Percentiles rank a stretch among this genome's conserved stretches.
Conservation (phyloP, 2,888 invertebrate species). For the Germaria angustata region DNA sequence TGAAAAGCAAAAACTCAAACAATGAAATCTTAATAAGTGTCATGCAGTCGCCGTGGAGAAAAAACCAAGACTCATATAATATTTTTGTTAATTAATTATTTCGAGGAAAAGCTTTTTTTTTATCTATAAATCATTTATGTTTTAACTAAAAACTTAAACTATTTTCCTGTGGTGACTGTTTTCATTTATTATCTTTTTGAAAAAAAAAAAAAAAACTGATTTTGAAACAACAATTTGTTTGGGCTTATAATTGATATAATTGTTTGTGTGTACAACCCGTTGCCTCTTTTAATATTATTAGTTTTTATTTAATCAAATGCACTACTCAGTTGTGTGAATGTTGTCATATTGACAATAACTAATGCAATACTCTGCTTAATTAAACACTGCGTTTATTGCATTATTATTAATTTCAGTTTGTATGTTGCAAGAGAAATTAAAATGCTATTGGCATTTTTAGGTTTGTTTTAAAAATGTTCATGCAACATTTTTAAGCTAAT, state of each 20-base stretch:
- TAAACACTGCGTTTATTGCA: neutral
- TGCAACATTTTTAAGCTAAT: slow-evolving; percentile 37
- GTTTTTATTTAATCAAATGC: slow-evolving; percentile 1
- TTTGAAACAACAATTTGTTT: neutral
- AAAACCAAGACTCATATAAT: slow-evolving; percentile 16
- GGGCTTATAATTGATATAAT: neutral
- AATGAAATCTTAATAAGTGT: neutral
- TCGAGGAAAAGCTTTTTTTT: slow-evolving; percentile 40
- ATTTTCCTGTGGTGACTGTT: neutral
- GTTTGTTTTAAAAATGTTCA: slow-evolving; percentile 41
- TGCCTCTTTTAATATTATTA: slow-evolving; percentile 19
- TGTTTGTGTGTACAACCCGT: slow-evolving; percentile 39
- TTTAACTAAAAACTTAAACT: neutral
- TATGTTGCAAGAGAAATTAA: slow-evolving; percentile 45
- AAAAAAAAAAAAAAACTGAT: slow-evolving; percentile 9
- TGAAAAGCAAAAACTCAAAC: neutral
- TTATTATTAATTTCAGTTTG: neutral
- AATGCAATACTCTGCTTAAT: slow-evolving; percentile 12
- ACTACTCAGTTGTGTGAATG: slow-evolving; percentile 22
- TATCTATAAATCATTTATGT: neutral
- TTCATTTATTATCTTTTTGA: slow-evolving; percentile 18
- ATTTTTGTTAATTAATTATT: slow-evolving; percentile 51
- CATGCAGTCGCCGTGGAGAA: neutral
- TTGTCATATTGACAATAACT: neutral
- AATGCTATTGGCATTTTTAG: slow-evolving; percentile 56